Evolutionary conservation across 2,797 vertebrate species (phyloP).

Genomic region (Sebastes iracundus): DNA sequence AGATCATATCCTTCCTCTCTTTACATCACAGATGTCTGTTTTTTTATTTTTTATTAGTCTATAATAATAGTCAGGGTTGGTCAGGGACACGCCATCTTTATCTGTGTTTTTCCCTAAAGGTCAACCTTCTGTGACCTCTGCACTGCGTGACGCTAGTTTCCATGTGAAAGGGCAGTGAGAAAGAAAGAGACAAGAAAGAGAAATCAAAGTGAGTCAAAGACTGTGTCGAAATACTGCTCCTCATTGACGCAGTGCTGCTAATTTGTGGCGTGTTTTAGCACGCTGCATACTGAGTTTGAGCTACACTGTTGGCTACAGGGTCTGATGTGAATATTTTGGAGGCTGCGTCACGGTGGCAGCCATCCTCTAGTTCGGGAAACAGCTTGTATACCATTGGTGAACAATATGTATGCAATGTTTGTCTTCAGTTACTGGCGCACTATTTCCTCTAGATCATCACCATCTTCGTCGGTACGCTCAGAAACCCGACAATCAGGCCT

Average conservation of each 20-base stretch:
- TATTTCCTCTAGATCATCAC: background rate
- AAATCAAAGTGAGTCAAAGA: background rate
- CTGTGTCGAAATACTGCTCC: background rate
- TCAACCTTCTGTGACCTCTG: background rate
- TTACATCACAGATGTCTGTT: background rate
- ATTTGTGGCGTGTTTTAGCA: slow-evolving; percentile 61
- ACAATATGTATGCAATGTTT: background rate
- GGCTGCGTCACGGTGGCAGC: slow-evolving; percentile 36
- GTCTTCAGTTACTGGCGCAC: background rate
- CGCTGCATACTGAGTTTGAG: slow-evolving; percentile 10
- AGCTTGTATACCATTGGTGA: background rate
- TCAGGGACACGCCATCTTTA: background rate
- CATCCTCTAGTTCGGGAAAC: background rate
- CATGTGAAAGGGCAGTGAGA: background rate
- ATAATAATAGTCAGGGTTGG: background rate
- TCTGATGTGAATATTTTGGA: slow-evolving; percentile 55
- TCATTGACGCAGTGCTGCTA: background rate
- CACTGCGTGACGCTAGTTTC: background rate
- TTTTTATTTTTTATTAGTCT: background rate
- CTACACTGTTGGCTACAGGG: background rate
- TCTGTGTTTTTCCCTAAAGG: background rate
- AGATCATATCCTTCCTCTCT: background rate
- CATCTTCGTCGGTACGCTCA: background rate
- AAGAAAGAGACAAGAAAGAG: background rate
- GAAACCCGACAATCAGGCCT: background rate